Evolutionary conservation across 2,797 vertebrate species (phyloP), one percentile per base, ranked within the genome.

Genomic region (Valencia hispanica): DNA sequence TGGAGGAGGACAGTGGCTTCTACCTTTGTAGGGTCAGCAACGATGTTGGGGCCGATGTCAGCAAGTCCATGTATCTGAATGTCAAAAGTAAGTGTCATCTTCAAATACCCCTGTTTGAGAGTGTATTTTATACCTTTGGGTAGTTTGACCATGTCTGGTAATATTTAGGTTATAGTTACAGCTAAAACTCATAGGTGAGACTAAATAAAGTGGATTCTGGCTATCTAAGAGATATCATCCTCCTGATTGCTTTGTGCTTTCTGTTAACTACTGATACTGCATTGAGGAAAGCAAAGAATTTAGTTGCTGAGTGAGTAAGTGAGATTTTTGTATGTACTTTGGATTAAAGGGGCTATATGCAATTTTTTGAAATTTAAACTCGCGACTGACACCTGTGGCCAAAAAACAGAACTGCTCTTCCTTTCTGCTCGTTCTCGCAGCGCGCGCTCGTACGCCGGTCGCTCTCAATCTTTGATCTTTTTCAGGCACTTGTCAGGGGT

Each of bases 1-100:
- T 99, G 92, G 98, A 99, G 72, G 98, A 99, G 94, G 98, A 99
- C 93, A 98, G 97, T n/a, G 98, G 98, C 89, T 99, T 99, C 95
- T 99, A 99, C 96, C 97, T 99, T 91, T 99, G 98, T 93, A 95
- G 99, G 94, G 98, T 99, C 96, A 99, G 98, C 97, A 99, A 99
- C 90, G 98, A 99, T 77, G 98, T 99, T 79, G 98, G 98, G 88
- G 98, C 98, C 48, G 98, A 99, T 92, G 98, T 99, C 96, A 99
- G 98, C 98, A 99, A 99, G 96, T 99, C 98, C 95, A 99, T 99
- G 98, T 99, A 97, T 95, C 97, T 99, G 95, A 99, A 97, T 77
- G 98, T 99, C 91, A 99, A 99, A 97, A 99, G 98, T 99, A 97
- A 98, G 98, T 94, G 90, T 75, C 3, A 3, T 39, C 41, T 14